Percentiles rank a stretch among this genome's conserved stretches.
phyloP scores from a whole-genome alignment of 92 coral and sea anemone genomes.

The Epizoanthus ramosus region DNA sequence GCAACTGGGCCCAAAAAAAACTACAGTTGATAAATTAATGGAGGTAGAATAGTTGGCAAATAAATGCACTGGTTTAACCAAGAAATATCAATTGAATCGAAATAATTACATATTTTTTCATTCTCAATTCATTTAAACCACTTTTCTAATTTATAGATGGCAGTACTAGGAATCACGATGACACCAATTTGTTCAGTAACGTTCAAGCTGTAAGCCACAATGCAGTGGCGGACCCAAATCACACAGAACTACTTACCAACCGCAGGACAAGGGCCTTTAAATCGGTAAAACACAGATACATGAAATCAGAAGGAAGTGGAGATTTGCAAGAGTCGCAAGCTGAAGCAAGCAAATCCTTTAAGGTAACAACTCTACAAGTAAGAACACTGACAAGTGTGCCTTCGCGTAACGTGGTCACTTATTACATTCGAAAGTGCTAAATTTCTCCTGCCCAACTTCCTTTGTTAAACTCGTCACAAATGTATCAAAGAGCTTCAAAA shows the following conservation, averaged over 20 bases:
- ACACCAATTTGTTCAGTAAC: not conserved
- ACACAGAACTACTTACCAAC: not conserved
- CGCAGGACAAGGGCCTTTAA: not conserved
- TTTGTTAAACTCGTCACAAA: too few relatives aligned
- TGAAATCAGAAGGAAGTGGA: constrained; percentile 1
- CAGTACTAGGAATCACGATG: not conserved
- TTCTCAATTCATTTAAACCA: not conserved
- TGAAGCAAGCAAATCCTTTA: not conserved
- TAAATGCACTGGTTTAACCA: too few relatives aligned
- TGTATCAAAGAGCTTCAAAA: too few relatives aligned
- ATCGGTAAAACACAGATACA: not conserved
- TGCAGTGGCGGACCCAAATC: not conserved
- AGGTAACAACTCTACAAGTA: constrained; percentile 1
- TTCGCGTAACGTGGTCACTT: too few relatives aligned
- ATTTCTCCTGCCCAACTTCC: too few relatives aligned
- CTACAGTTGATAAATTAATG: too few relatives aligned
- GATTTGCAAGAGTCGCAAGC: not conserved
- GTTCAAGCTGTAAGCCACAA: not conserved
- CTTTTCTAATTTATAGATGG: not conserved
- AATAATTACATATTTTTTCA: not conserved
- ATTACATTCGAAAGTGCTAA: too few relatives aligned
- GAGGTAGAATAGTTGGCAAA: too few relatives aligned
- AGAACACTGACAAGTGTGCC: too few relatives aligned
- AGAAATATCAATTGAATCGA: too few relatives aligned
- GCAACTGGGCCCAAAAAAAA: too few relatives aligned